Percentiles rank a stretch among this genome's conserved stretches.
These are phyloP conservation scores for Notechis scutatus DNA, from an alignment of 2,113 vertebrate species.

Conservation along the genomic window DNA sequence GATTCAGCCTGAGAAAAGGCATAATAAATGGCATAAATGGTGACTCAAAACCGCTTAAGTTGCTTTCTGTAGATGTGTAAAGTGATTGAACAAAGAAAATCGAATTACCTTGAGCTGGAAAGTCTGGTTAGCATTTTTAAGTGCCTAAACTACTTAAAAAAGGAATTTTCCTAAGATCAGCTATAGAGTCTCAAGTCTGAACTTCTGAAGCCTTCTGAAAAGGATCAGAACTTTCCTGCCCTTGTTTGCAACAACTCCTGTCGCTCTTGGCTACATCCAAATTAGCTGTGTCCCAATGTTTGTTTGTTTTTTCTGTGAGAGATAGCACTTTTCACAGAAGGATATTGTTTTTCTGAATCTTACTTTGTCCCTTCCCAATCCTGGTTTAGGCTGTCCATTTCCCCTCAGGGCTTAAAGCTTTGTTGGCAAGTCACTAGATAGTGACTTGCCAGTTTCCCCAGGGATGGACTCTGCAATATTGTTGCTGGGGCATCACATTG, in stretches of 20 bases:
- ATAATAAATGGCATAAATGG: not conserved
- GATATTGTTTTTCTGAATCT: not conserved
- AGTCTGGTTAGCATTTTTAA: not conserved
- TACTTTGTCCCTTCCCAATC: not conserved
- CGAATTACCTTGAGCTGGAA: not conserved
- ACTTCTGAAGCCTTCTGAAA: not conserved
- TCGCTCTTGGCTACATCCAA: not conserved
- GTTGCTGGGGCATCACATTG: not conserved
- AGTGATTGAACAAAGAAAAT: not conserved
- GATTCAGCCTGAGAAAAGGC: not conserved
- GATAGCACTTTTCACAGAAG: not conserved
- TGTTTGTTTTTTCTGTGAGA: not conserved
- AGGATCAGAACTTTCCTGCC: not conserved
- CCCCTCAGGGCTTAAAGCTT: not conserved
- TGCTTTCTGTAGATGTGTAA: not conserved
- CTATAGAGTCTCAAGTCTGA: not conserved
- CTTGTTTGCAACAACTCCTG: not conserved
- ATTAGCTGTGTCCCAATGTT: not conserved
- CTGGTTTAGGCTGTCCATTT: not conserved
- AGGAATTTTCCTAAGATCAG: not conserved
- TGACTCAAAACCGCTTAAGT: not conserved
- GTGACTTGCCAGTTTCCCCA: not conserved
- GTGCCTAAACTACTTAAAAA: not conserved
- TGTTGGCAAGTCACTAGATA: not conserved
- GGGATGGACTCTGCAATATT: not conserved